These are phyloP conservation scores for Coremacera marginata DNA, from an alignment of 2,888 invertebrate genomes.

Conservation along the genomic window DNA sequence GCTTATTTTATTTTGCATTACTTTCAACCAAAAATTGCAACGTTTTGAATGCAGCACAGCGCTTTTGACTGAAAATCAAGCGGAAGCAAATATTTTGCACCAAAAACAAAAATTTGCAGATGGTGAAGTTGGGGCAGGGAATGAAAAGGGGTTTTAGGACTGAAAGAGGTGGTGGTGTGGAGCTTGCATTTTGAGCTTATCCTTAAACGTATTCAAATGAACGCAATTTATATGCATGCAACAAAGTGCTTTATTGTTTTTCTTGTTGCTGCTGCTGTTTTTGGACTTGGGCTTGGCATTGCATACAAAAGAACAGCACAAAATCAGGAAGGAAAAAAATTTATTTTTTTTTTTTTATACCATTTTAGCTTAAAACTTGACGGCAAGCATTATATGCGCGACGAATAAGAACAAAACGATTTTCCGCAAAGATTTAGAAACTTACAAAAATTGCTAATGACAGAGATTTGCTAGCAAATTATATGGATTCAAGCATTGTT, in stretches of 20 bases:
- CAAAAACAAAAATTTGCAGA: slow-evolving; percentile 1
- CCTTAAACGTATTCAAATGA: slow-evolving; percentile 53
- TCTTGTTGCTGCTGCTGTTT: neutral
- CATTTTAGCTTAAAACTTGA: neutral
- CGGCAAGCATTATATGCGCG: slow-evolving; percentile 17
- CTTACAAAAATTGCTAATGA: too few species aligned
- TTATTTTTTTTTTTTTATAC: neutral
- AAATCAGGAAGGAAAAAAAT: slow-evolving; percentile 22
- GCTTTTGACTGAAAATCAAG: slow-evolving; percentile 7
- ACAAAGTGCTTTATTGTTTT: slow-evolving; percentile 15
- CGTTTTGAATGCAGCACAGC: too few species aligned
- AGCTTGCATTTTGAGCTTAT: slow-evolving; percentile 43
- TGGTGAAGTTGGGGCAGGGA: neutral
- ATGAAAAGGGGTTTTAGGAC: neutral
- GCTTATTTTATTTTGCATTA: slow-evolving; percentile 26
- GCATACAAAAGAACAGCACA: slow-evolving; percentile 1
- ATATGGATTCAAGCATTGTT: too few species aligned
- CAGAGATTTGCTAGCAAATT: too few species aligned
- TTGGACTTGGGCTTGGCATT: neutral
- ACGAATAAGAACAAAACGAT: neutral
- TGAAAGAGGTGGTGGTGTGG: neutral
- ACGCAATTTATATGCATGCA: slow-evolving; percentile 53
- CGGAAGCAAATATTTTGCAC: slow-evolving; percentile 32
- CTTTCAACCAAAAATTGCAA: neutral
- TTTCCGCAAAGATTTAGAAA: too few species aligned